Base-by-base conservation (phyloP, 2,113 vertebrate species). In the Tetrax tetrax region DNA sequence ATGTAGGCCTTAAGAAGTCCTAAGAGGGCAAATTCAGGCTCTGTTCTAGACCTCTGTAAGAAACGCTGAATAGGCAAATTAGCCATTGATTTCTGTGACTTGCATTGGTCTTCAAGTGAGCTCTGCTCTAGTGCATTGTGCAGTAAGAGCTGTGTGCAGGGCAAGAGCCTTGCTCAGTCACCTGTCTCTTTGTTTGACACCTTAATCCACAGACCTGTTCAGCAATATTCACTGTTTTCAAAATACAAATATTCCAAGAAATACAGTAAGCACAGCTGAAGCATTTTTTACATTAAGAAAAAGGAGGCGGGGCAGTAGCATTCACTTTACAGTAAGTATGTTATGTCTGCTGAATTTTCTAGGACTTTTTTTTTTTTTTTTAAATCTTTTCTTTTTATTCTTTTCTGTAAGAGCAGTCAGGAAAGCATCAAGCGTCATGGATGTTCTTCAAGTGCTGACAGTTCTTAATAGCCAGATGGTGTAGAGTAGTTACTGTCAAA, bases 91-190 rank as follows among this genome's bases (percentile, higher is more conserved):
- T 83, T 48, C 27, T 74, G 31, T 77, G n/a, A 3, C 41, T 75
- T 59, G 24, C 4, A 0, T 33, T 38, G 74, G 12, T 79, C 70
- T 89, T 66, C 33, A 41, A 8, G 70, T 8, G 43, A 63, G 56
- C 43, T 70, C 41, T 6, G 56, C 63, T 71, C 25, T 28, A 4
- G 0, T 0, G 8, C 0, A 0, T 51, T 51, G 54, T 29, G 53
- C 11, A 8, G 24, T 17, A 28, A 22, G 41, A 43, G 19, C 20
- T 31, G 22, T 24, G 33, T 43, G 54, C 25, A 8, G 69, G 4
- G 15, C 8, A 15, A 76, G 33, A 33, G 53, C 29, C 81, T 85
- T 85, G 25, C 61, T 75, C 61, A 0, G 0, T 59, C n/a, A 51
- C 37, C 38, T 87, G 22, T 4, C 45, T 86, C 69, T 66, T 53